phyloP scores from a whole-genome alignment of 2,888 invertebrate genomes.

The Caenorhabditis sulstoni region DNA sequence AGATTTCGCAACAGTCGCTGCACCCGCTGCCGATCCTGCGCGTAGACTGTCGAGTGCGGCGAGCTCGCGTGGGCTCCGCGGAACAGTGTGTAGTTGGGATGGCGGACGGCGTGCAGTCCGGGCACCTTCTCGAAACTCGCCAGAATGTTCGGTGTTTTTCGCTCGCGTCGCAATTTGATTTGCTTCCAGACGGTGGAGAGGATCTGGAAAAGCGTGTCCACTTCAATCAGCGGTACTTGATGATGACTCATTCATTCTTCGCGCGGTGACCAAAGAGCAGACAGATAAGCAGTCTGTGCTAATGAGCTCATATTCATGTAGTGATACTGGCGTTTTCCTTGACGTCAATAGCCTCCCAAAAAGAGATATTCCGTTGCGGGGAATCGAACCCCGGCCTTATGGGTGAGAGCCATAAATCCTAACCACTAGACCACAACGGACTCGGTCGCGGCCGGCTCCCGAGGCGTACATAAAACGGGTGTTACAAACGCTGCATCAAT shows the following conservation, averaged over 20 bases:
- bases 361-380: conserved; percentile 66
- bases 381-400: conserved; percentile 72
- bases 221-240: background rate
- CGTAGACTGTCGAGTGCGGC: conserved; percentile 10
- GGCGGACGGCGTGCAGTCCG: conserved; percentile 28
- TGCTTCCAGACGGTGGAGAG: conserved; percentile 31
- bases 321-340: too few species aligned
- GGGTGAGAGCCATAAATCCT: conserved; percentile 73
- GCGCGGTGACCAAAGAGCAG: too few species aligned
- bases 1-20: conserved; percentile 27
- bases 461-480: background rate
- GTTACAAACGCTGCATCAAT: background rate
- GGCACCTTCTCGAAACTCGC: conserved; percentile 39
- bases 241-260: too few species aligned
- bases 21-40: conserved; percentile 19
- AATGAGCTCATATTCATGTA: too few species aligned
- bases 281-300: too few species aligned
- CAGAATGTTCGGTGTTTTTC: conserved; percentile 34
- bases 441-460: too few species aligned
- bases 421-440: conserved; percentile 72
- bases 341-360: too few species aligned
- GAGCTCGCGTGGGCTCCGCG: conserved; percentile 5
- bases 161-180: conserved; percentile 33
- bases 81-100: conserved; percentile 24
- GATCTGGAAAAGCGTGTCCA: conserved; percentile 10